A percentile compares a stretch with the other conserved stretches of the same genome.
Conservation (phyloP, 2,797 vertebrate genomes). For the Smutsia temminckii region DNA sequence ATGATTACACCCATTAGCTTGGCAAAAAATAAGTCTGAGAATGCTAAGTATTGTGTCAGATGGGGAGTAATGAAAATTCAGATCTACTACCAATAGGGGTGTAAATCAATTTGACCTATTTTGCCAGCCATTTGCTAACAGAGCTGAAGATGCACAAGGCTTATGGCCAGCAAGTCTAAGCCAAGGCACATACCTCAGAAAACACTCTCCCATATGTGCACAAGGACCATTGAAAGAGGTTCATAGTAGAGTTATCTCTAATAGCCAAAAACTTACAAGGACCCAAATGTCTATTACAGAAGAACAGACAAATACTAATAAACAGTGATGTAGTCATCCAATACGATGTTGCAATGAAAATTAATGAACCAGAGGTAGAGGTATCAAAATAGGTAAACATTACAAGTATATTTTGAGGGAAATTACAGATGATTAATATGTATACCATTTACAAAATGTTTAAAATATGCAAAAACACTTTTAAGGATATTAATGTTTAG, state of each 20-base stretch:
- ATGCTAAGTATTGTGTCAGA: not conserved
- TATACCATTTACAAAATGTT: not conserved
- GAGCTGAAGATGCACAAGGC: not conserved
- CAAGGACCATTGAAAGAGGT: not conserved
- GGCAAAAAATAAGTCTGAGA: not conserved
- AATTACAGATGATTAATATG: not conserved
- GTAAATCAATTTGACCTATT: not conserved
- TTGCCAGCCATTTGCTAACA: not conserved
- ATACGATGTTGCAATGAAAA: not conserved
- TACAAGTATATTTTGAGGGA: not conserved
- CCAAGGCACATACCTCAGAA: not conserved
- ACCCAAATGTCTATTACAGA: not conserved
- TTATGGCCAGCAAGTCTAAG: not conserved
- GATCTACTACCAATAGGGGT: not conserved
- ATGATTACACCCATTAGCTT: conserved; percentile 4
- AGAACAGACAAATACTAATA: not conserved
- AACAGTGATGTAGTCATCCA: not conserved
- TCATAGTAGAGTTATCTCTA: not conserved
- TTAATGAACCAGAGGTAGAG: not conserved
- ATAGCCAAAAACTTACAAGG: not conserved
- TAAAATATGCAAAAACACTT: conserved; percentile 16
- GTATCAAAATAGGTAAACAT: not conserved
- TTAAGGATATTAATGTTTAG: not conserved
- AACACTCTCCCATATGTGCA: not conserved
- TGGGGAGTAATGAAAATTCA: not conserved